Conservation (phyloP, 2,797 vertebrate species). For the Gadopsis bispinosus region DNA sequence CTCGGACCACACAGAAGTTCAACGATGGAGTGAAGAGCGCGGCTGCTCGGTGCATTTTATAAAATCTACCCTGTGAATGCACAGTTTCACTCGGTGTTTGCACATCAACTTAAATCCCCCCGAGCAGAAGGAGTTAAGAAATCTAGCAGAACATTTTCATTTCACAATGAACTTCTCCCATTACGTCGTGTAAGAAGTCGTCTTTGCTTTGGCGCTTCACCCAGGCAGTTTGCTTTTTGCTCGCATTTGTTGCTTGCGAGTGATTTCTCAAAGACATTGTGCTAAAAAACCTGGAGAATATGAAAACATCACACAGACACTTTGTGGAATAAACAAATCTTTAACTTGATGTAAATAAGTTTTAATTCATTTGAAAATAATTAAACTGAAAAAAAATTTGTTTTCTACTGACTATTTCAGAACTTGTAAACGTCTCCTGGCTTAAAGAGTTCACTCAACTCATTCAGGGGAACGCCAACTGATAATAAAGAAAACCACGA, state of each 20-base stretch:
- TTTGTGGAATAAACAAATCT: no score
- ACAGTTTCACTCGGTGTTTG: not conserved
- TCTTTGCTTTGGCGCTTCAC: not conserved
- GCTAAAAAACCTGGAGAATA: not conserved
- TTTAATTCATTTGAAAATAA: not conserved
- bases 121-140: constrained; percentile 17
- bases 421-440: not conserved
- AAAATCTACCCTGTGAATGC: constrained; percentile 29
- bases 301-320: not conserved
- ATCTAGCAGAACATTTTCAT: constrained; percentile 1
- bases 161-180: not conserved
- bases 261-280: not conserved
- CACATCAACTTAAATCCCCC: not conserved
- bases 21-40: constrained; percentile 13
- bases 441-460: not conserved
- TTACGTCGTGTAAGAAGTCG: not conserved
- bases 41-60: not conserved
- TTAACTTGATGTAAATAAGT: not conserved
- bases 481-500: not conserved
- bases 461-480: not conserved
- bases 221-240: not conserved
- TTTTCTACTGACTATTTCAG: not conserved
- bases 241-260: not conserved
- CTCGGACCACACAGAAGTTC: constrained; percentile 28
- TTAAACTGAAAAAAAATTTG: not conserved